Evolutionary conservation across 2,888 invertebrate genomes (phyloP).

Genomic region (Aradus depressus): DNA sequence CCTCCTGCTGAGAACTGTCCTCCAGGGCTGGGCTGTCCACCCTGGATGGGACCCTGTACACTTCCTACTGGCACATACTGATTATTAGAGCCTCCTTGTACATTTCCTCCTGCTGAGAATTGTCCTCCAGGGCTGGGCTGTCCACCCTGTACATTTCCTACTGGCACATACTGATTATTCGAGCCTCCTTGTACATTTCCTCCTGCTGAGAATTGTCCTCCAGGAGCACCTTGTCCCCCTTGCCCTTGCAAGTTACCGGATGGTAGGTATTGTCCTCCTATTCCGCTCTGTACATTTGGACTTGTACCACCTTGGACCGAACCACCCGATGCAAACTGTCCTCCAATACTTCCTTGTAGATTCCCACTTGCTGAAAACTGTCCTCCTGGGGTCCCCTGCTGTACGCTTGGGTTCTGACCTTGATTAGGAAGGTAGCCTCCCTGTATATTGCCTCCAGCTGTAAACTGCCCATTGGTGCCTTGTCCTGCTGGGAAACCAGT

Average conservation of each 20-base stretch:
- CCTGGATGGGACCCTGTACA: neutral
- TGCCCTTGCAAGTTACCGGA: slow-evolving; percentile 5
- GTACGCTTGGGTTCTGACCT: too few species aligned
- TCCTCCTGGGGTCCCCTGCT: too few species aligned
- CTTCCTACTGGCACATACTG: neutral
- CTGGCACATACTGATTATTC: neutral
- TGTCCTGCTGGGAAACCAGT: too few species aligned
- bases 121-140: neutral
- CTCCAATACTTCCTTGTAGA: slow-evolving; percentile 13
- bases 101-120: neutral
- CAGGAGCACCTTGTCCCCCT: neutral
- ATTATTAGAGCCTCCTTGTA: neutral
- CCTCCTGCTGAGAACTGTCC: slow-evolving; percentile 19
- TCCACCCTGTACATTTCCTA: slow-evolving; percentile 1
- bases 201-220: slow-evolving; percentile 4
- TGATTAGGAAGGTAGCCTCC: too few species aligned
- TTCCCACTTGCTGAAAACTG: slow-evolving; percentile 17
- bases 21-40: neutral
- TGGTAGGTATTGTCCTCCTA: slow-evolving; percentile 4
- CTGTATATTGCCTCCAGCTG: neutral
- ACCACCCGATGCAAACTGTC: slow-evolving; percentile 10
- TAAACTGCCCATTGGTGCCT: neutral
- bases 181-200: slow-evolving; percentile 3
- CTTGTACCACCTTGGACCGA: slow-evolving; percentile 1
- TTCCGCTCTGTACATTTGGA: neutral